These are phyloP conservation scores for Xyrichtys novacula DNA, from an alignment of 2,797 vertebrate species.

Conservation along the genomic window DNA sequence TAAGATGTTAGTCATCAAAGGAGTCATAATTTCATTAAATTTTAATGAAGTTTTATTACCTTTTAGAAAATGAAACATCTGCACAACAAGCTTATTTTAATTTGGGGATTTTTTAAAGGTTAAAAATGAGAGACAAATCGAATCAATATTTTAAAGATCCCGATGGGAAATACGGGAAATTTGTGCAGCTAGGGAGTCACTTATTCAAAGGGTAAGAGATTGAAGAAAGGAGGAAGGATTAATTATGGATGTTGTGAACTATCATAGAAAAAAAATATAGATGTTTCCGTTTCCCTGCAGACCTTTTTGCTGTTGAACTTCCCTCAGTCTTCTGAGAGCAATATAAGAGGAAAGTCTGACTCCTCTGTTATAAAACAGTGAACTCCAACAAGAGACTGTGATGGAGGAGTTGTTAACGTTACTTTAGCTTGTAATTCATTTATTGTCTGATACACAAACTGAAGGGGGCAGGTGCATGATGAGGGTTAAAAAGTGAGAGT, in stretches of 20 bases:
- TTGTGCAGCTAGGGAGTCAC: constrained; percentile 10
- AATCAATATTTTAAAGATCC: constrained; percentile 1
- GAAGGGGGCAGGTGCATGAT: too few species aligned
- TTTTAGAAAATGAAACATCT: constrained; percentile 5
- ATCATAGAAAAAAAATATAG: not conserved
- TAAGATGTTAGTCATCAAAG: constrained; percentile 7
- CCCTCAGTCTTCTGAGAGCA: too few species aligned
- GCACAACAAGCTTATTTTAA: not conserved
- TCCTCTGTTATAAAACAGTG: too few species aligned
- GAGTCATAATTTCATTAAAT: constrained; percentile 4
- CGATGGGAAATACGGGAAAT: not conserved
- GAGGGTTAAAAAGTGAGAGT: too few species aligned
- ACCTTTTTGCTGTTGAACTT: too few species aligned
- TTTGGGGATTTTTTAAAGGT: constrained; percentile 19
- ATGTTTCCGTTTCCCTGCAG: too few species aligned
- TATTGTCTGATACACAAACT: too few species aligned
- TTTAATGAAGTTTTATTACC: constrained; percentile 10
- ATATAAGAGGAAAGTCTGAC: too few species aligned
- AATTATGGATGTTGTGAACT: not conserved
- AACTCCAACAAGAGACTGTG: too few species aligned
- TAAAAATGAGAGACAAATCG: not conserved
- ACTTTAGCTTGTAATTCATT: too few species aligned
- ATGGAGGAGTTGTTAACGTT: too few species aligned
- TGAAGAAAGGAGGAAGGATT: not conserved
- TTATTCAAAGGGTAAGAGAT: constrained; percentile 5